Base-by-base conservation (phyloP, 2,113 vertebrate species). In the Tursiops truncatus region DNA sequence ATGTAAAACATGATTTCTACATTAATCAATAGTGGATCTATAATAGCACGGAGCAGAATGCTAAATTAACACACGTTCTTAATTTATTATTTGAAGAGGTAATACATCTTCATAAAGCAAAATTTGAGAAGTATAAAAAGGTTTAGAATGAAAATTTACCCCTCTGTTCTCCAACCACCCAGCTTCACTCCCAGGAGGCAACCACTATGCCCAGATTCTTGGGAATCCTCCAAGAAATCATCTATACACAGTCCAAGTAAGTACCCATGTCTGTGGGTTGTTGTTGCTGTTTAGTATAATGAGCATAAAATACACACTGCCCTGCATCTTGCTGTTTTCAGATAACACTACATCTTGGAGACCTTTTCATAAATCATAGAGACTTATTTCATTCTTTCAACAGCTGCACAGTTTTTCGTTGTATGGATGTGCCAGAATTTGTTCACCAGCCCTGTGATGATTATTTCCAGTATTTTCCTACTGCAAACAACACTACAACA, bases 1-100 rank as follows among this genome's bases (percentile, higher is more conserved):
- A 62, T 76, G 70, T n/a, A 94, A 95, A 91, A 80, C 67, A 74
- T 41, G n/a, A 65, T 68, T 94, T 93, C 88, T 67, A 95, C n/a
- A 91, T 83, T 38, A 89, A 53, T 94, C 53, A 58, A 10, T 74
- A 0, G 0, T 87, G 47, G 84, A 28, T 82, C 38, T 56, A 58
- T 7, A 58, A 58, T 8, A 23, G 53, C 58, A 62, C 8, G 7
- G 36, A 95, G 62, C 50, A 93, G n/a, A 93, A 91, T 77, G 50
- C 56, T 71, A 73, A 92, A 67, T 56, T 50, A 87, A 85, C 44
- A 58, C 6, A 53, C 21, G 84, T 96, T 53, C 33, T 80, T 62
- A 70, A 56, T 53, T 81, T 94, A 33, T 68, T 47, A 92, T 94
- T 93, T 93, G 62, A 83, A 94, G 56, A 82, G 53, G 53, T 89